Evolutionary conservation across 2,113 vertebrate species (phyloP).

Genomic region (Dolichallabes microphthalmus): DNA sequence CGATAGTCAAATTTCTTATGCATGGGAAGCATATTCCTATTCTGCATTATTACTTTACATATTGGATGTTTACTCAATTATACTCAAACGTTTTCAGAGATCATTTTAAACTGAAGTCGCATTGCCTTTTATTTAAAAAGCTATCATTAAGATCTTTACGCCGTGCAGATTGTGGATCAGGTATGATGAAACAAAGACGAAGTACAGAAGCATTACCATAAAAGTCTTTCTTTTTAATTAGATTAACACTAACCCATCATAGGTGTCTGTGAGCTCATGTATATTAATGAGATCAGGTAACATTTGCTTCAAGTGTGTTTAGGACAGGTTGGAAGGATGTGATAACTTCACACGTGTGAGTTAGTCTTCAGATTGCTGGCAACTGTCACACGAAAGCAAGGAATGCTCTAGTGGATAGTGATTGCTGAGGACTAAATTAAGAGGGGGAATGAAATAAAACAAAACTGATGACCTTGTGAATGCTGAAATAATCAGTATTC

Average conservation of each 20-base stretch:
- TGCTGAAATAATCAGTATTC: not conserved
- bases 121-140: not conserved
- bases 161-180: not conserved
- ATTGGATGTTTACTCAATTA: not conserved
- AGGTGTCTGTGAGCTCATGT: not conserved
- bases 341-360: not conserved
- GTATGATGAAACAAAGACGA: not conserved
- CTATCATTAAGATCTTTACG: not conserved
- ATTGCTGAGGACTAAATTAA: not conserved
- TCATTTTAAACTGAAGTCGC: not conserved
- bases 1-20: too few species aligned
- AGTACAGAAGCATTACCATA: not conserved
- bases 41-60: too few species aligned
- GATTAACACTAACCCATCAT: not conserved
- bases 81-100: not conserved
- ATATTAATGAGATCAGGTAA: not conserved
- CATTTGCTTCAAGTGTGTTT: not conserved
- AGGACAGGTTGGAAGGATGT: not conserved
- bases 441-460: not conserved
- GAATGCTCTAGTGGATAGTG: not conserved
- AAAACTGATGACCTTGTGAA: not conserved
- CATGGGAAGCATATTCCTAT: too few species aligned
- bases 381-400: not conserved
- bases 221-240: not conserved
- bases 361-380: not conserved